A percentile compares a stretch with the other conserved stretches of the same genome.
These are phyloP conservation scores for Rhyacophila evoluta DNA, from an alignment of 2,888 invertebrate species.

Conservation along the genomic window DNA sequence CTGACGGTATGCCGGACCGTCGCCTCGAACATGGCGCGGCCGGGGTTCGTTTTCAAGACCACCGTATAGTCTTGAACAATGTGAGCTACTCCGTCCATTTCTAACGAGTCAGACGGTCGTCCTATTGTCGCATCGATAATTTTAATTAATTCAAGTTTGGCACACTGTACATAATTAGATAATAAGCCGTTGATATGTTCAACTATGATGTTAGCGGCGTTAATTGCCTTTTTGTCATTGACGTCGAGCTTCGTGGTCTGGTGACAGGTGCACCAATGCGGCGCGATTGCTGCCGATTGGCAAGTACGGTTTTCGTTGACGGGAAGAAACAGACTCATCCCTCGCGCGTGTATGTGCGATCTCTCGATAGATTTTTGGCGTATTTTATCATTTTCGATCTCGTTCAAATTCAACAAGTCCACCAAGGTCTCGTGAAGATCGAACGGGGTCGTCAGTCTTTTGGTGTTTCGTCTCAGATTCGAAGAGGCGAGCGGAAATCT, in stretches of 20 bases:
- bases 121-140: slow-evolving; percentile 78
- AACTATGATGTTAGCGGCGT: slow-evolving; percentile 74
- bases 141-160: slow-evolving; percentile 71
- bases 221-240: slow-evolving; percentile 68
- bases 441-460: slow-evolving; percentile 84
- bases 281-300: slow-evolving; percentile 79
- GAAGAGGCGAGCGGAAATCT: slow-evolving; percentile 72
- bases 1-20: slow-evolving; percentile 69
- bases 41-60: slow-evolving; percentile 75
- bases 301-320: slow-evolving; percentile 82
- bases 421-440: slow-evolving; percentile 85
- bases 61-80: slow-evolving; percentile 74
- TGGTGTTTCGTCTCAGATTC: slow-evolving; percentile 76
- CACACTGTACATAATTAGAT: slow-evolving; percentile 74
- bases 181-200: slow-evolving; percentile 75
- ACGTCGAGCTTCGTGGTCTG: slow-evolving; percentile 71
- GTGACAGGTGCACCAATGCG: slow-evolving; percentile 92
- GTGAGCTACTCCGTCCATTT: slow-evolving; percentile 59
- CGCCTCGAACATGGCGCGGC: slow-evolving; percentile 82
- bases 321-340: slow-evolving; percentile 82
- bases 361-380: slow-evolving; percentile 60
- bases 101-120: slow-evolving; percentile 62
- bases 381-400: slow-evolving; percentile 63
- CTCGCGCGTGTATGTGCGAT: slow-evolving; percentile 66
- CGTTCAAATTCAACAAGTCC: slow-evolving; percentile 73